Percentiles rank a stretch among this genome's conserved stretches.
These are phyloP conservation scores for Lathronympha strigana DNA, from an alignment of 2,888 invertebrate species.

Conservation along the genomic window DNA sequence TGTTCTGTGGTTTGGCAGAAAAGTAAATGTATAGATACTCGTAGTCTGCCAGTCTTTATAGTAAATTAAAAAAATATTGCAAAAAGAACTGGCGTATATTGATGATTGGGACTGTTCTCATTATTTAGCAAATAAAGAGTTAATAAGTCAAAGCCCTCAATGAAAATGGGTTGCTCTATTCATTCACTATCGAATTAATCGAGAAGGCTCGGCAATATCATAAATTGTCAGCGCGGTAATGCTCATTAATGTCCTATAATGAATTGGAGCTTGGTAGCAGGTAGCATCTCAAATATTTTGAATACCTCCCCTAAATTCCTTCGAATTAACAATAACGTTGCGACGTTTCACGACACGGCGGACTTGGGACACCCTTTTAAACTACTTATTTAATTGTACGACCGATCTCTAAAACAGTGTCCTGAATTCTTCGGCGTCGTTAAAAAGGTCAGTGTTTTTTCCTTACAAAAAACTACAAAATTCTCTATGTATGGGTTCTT, in stretches of 20 bases:
- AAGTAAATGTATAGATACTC: too few relatives aligned
- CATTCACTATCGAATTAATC: slow-evolving; percentile 75
- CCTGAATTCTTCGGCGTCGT: slow-evolving; percentile 47
- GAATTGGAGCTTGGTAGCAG: slow-evolving; percentile 78
- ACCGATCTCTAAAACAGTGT: slow-evolving; percentile 56
- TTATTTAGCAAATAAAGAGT: slow-evolving; percentile 35
- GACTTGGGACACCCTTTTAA: slow-evolving; percentile 58
- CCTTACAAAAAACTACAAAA: neutral
- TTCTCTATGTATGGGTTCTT: too few relatives aligned
- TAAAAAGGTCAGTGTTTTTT: slow-evolving; percentile 11
- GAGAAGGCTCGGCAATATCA: slow-evolving; percentile 57
- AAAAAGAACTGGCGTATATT: neutral
- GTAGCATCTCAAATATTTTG: slow-evolving; percentile 68
- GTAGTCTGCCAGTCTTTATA: too few relatives aligned
- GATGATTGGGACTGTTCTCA: neutral
- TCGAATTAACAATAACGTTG: slow-evolving; percentile 67
- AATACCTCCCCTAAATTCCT: slow-evolving; percentile 58
- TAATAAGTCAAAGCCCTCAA: slow-evolving; percentile 46
- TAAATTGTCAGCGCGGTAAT: slow-evolving; percentile 71
- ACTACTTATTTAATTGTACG: slow-evolving; percentile 66
- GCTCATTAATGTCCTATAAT: slow-evolving; percentile 76
- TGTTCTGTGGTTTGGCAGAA: too few relatives aligned
- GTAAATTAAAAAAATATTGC: too few relatives aligned
- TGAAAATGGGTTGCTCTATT: slow-evolving; percentile 60
- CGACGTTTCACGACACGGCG: slow-evolving; percentile 50